Percentiles rank a stretch among this genome's conserved stretches.
These are phyloP conservation scores for Marcusenius ussheri DNA, from an alignment of 2,113 vertebrate genomes.

Conservation along the genomic window DNA sequence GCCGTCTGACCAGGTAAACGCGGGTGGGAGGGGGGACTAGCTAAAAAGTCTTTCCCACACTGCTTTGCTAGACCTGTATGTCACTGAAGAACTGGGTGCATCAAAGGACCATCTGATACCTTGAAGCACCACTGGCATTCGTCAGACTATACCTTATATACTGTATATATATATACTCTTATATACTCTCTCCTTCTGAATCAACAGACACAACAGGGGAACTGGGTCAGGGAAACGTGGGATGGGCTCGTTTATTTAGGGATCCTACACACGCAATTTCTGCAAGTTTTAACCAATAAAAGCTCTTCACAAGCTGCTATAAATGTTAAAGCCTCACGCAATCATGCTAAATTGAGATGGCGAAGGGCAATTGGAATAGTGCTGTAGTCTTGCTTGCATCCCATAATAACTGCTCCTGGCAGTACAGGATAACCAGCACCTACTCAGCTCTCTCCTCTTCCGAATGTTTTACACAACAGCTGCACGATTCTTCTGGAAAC, in stretches of 20 bases:
- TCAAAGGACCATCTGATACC: background rate
- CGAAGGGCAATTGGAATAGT: background rate
- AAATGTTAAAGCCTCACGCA: background rate
- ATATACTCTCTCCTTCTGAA: background rate
- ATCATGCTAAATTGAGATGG: background rate
- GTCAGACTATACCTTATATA: background rate
- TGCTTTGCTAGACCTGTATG: background rate
- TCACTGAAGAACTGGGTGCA: background rate
- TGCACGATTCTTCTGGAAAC: background rate
- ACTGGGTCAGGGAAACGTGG: background rate
- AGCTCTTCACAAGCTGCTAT: background rate
- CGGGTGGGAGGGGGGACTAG: background rate
- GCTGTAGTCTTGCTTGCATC: background rate
- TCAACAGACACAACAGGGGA: background rate
- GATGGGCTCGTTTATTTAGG: background rate
- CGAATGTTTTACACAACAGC: background rate
- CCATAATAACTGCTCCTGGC: background rate
- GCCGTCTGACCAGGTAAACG: background rate
- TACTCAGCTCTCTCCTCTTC: background rate
- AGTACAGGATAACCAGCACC: background rate
- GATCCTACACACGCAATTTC: background rate
- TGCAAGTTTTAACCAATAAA: background rate
- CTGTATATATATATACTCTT: background rate
- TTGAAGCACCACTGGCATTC: background rate
- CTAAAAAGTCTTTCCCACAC: background rate